Evolutionary conservation across 2,888 invertebrate genomes (phyloP).

Genomic region (Trimorus sp.): DNA sequence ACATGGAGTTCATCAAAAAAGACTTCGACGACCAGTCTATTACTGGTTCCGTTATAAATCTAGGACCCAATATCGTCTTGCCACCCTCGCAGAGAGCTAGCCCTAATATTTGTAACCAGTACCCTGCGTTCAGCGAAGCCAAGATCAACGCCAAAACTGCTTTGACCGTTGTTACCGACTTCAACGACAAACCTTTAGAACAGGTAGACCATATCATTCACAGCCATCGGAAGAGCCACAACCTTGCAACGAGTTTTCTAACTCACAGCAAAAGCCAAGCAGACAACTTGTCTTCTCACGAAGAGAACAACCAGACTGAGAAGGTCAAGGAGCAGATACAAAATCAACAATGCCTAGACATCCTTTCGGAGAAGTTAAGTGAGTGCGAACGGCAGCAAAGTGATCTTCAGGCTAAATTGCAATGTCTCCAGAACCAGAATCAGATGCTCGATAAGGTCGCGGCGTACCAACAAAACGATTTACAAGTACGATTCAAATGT

Average conservation of each 20-base stretch:
- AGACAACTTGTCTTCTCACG: slow-evolving; percentile 71
- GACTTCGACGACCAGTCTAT: slow-evolving; percentile 79
- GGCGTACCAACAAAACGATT: slow-evolving; percentile 77
- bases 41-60: slow-evolving; percentile 78
- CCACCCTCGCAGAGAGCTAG: slow-evolving; percentile 76
- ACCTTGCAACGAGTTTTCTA: slow-evolving; percentile 69
- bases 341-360: slow-evolving; percentile 78
- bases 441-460: slow-evolving; percentile 80
- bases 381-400: slow-evolving; percentile 80
- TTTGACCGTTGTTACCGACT: slow-evolving; percentile 77
- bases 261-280: slow-evolving; percentile 76
- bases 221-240: slow-evolving; percentile 78
- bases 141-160: slow-evolving; percentile 76
- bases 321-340: slow-evolving; percentile 72
- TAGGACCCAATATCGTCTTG: slow-evolving; percentile 71
- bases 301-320: slow-evolving; percentile 65
- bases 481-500: slow-evolving; percentile 76
- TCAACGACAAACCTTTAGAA: slow-evolving; percentile 76
- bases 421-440: slow-evolving; percentile 79
- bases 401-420: slow-evolving; percentile 78
- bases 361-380: slow-evolving; percentile 78
- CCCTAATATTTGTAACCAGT: slow-evolving; percentile 78
- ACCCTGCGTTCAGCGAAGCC: slow-evolving; percentile 77
- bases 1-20: slow-evolving; percentile 78
- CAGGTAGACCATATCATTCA: slow-evolving; percentile 80